Conservation (phyloP, 2,888 invertebrate genomes). For the Drosophila fungiperda region DNA sequence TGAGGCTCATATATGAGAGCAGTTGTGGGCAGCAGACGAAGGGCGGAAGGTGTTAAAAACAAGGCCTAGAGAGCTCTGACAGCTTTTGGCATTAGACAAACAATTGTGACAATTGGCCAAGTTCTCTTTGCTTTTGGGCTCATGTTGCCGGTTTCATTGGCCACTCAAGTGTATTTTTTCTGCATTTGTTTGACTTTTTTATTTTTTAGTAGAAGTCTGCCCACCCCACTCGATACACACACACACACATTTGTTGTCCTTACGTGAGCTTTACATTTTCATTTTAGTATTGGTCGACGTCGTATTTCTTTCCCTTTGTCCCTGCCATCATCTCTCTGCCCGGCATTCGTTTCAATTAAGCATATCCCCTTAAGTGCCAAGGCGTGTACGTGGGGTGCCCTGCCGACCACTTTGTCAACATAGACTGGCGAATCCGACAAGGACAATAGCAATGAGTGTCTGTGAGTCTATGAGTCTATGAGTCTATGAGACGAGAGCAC, state of each 20-base stretch:
- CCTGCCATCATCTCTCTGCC: constrained; percentile 42
- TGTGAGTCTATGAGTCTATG: neutral
- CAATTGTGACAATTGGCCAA: constrained; percentile 49
- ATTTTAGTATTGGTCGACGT: constrained; percentile 47
- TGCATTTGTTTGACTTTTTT: constrained; percentile 59
- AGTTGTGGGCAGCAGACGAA: neutral
- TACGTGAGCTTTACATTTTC: constrained; percentile 55
- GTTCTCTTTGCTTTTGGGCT: constrained; percentile 22
- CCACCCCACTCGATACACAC: no score
- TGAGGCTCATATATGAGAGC: constrained; percentile 2
- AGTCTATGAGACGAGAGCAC: constrained; percentile 2
- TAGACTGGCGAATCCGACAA: constrained; percentile 39
- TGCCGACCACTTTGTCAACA: constrained; percentile 55
- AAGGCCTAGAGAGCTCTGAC: constrained; percentile 31
- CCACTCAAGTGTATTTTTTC: constrained; percentile 53
- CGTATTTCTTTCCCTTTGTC: constrained; percentile 40
- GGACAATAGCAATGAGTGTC: constrained; percentile 38
- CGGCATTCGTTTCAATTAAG: constrained; percentile 80
- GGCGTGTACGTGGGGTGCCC: constrained; percentile 67
- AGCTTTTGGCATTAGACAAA: constrained; percentile 60
- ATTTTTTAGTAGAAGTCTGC: constrained; percentile 15
- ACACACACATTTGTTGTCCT: constrained; percentile 28
- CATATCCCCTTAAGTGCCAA: constrained; percentile 82
- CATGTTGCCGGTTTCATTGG: constrained; percentile 35
- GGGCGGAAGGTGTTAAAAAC: constrained; percentile 15